Evolutionary conservation across 2,888 invertebrate species (phyloP).

Genomic region (Trimorus sp.): DNA sequence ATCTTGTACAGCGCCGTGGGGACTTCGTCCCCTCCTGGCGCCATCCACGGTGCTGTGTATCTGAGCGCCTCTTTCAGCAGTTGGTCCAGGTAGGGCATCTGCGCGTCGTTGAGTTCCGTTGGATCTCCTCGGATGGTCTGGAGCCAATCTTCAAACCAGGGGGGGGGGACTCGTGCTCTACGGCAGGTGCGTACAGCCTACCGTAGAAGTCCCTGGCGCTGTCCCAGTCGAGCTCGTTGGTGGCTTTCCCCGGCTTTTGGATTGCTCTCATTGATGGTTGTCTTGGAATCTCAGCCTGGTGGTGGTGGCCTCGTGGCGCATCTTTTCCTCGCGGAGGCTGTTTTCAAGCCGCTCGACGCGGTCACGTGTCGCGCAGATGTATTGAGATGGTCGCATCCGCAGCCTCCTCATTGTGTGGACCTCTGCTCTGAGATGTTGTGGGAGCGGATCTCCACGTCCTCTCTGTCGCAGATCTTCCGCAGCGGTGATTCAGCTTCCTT

Average conservation of each 20-base stretch:
- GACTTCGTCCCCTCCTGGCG: background rate
- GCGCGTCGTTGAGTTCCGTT: background rate
- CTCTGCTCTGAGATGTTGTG: background rate
- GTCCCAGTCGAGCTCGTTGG: conserved; percentile 19
- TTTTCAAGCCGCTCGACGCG: conserved; percentile 7
- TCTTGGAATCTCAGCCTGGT: background rate
- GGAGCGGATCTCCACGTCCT: background rate
- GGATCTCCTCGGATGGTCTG: background rate
- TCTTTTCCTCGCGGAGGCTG: background rate
- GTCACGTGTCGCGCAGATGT: background rate
- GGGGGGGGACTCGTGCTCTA: conserved; percentile 12
- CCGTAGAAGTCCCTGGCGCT: conserved; percentile 17
- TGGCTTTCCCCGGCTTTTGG: background rate
- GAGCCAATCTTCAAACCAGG: conserved; percentile 14
- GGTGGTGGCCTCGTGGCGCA: background rate
- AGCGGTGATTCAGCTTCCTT: background rate
- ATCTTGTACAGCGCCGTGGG: conserved; percentile 1
- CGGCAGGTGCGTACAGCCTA: background rate
- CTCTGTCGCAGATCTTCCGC: background rate
- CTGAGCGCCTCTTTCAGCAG: conserved; percentile 3
- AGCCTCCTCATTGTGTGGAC: background rate
- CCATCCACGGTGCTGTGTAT: conserved; percentile 8
- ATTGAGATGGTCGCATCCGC: background rate
- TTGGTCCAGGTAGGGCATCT: background rate
- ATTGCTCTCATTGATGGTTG: conserved; percentile 26